A percentile compares a stretch with the other conserved stretches of the same genome.
Evolutionary conservation across 2,888 invertebrate genomes (phyloP).

Genomic region (Andrena hattorfiana): DNA sequence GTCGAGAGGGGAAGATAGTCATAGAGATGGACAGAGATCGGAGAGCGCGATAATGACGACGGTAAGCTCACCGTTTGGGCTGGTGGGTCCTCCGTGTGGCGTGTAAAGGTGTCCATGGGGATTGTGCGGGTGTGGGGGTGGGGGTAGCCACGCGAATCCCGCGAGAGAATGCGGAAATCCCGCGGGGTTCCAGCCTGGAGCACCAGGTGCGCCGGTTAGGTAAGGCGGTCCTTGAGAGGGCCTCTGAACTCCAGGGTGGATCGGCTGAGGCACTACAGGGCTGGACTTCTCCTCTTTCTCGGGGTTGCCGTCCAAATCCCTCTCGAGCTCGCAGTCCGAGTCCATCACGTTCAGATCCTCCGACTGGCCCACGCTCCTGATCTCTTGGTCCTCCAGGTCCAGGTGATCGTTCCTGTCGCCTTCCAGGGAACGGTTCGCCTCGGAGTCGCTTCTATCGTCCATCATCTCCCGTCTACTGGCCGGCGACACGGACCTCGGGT

Average conservation of each 20-base stretch:
- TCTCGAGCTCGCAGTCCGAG: constrained; percentile 81
- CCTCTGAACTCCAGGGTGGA: constrained; percentile 88
- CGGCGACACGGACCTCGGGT: constrained; percentile 80
- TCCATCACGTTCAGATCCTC: constrained; percentile 84
- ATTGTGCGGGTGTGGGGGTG: constrained; percentile 87
- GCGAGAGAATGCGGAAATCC: constrained; percentile 86
- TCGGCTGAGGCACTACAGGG: constrained; percentile 89
- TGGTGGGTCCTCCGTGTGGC: constrained; percentile 82
- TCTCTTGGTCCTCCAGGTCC: constrained; percentile 81
- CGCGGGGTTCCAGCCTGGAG: constrained; percentile 83
- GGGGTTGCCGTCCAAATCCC: constrained; percentile 74
- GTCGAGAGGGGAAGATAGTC: background rate
- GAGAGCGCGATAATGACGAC: background rate
- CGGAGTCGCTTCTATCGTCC: constrained; percentile 82
- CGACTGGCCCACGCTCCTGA: constrained; percentile 81
- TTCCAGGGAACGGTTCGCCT: constrained; percentile 82
- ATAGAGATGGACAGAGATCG: too few species aligned
- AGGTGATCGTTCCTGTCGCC: constrained; percentile 80
- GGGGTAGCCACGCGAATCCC: constrained; percentile 89
- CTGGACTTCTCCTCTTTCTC: constrained; percentile 84
- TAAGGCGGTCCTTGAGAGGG: constrained; percentile 86
- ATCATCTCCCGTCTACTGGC: constrained; percentile 75
- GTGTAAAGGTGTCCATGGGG: constrained; percentile 85
- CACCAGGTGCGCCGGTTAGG: constrained; percentile 83
- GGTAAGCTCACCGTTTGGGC: constrained; percentile 82